A percentile compares a stretch with the other conserved stretches of the same genome.
Evolutionary conservation across 2,888 invertebrate species (phyloP).

Genomic region (Gortyna flavago): DNA sequence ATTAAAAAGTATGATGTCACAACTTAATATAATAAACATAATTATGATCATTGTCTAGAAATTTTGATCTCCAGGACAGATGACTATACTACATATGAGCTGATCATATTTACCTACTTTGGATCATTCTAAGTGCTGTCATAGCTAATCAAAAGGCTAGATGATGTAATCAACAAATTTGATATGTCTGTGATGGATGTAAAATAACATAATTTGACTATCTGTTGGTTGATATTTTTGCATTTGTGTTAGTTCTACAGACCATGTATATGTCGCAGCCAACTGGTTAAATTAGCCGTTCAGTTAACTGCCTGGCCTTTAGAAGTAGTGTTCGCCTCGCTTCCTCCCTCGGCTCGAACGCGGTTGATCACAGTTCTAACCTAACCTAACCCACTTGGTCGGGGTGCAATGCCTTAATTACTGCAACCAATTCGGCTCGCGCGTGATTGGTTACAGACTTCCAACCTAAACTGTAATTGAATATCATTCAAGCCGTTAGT

Average conservation of each 20-base stretch:
- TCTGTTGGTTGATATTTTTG: not conserved
- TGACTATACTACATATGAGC: not conserved
- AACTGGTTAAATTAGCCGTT: too few relatives aligned
- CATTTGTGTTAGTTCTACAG: not conserved
- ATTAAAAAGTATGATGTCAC: conserved; percentile 41
- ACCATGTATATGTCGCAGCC: too few relatives aligned
- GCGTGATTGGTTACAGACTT: too few relatives aligned
- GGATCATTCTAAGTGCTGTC: conserved; percentile 11
- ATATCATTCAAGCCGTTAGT: too few relatives aligned
- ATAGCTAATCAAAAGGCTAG: conserved; percentile 25
- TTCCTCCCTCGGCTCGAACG: too few relatives aligned
- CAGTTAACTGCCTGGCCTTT: too few relatives aligned
- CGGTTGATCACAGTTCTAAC: too few relatives aligned
- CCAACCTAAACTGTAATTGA: too few relatives aligned
- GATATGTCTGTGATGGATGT: not conserved
- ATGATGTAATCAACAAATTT: conserved; percentile 35
- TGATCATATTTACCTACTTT: conserved; percentile 21
- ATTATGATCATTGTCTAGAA: conserved; percentile 6
- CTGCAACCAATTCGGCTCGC: too few relatives aligned
- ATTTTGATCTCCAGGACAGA: conserved; percentile 13
- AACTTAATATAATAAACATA: conserved; percentile 4
- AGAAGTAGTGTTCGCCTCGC: too few relatives aligned
- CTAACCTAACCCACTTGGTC: too few relatives aligned
- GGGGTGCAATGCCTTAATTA: too few relatives aligned
- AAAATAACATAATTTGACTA: conserved; percentile 8